A percentile compares a stretch with the other conserved stretches of the same genome.
Conservation (phyloP, 2,797 vertebrate genomes). For the Scarus forsteni region DNA sequence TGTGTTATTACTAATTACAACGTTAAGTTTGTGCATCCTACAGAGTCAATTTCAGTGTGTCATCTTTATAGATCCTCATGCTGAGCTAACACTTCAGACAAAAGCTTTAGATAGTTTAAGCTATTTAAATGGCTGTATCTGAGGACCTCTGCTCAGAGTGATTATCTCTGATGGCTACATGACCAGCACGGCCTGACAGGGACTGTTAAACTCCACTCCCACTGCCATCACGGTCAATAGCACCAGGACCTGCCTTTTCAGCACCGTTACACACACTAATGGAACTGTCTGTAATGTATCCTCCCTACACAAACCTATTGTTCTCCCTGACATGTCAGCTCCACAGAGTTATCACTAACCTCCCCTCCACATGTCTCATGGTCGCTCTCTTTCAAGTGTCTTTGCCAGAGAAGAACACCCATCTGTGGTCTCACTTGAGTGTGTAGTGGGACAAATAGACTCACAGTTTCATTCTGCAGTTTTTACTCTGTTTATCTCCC, state of each 20-base stretch:
- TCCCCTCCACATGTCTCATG: slow-evolving; percentile 16
- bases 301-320: slow-evolving; percentile 60
- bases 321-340: slow-evolving; percentile 19
- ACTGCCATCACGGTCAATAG: slow-evolving; percentile 64
- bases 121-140: slow-evolving; percentile 4
- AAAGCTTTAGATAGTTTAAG: slow-evolving; percentile 12
- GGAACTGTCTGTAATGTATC: slow-evolving; percentile 72
- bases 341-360: slow-evolving; percentile 52
- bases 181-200: slow-evolving; percentile 50
- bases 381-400: slow-evolving; percentile 26
- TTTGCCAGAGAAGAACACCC: slow-evolving; percentile 53
- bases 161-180: slow-evolving; percentile 37
- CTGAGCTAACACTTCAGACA: slow-evolving; percentile 38
- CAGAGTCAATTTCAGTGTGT: slow-evolving; percentile 37
- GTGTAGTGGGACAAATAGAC: slow-evolving; percentile 65
- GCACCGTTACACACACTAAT: slow-evolving; percentile 81
- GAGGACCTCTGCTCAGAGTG: slow-evolving; percentile 15
- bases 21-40: slow-evolving; percentile 26
- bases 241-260: slow-evolving; percentile 71
- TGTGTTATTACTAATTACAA: slow-evolving; percentile 40
- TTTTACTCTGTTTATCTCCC: slow-evolving; percentile 41
- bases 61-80: slow-evolving; percentile 10
- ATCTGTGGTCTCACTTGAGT: slow-evolving; percentile 58
- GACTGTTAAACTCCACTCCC: slow-evolving; percentile 71
- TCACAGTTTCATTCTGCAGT: slow-evolving; percentile 32